phyloP scores from a whole-genome alignment of 2,113 vertebrate genomes.

The Hippoglossus stenolepis region DNA sequence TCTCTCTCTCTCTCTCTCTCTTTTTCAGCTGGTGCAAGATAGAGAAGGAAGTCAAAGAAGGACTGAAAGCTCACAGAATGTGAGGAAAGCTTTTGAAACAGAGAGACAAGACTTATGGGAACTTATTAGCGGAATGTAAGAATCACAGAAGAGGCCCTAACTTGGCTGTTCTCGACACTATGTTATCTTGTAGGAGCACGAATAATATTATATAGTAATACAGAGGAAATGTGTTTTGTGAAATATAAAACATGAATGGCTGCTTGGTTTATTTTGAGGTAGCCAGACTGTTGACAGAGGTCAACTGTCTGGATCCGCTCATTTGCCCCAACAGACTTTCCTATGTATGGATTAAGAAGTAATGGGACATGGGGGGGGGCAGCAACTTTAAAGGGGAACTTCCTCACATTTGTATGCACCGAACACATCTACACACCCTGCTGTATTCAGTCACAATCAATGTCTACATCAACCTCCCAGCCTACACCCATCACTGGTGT shows the following conservation, averaged over 20 bases:
- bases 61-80: slow-evolving; percentile 29
- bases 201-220: slow-evolving; percentile 12
- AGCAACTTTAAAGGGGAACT: background rate
- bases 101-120: slow-evolving; percentile 37
- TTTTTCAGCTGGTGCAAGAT: slow-evolving; percentile 27
- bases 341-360: background rate
- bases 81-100: slow-evolving; percentile 47
- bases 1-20: background rate
- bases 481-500: slow-evolving; percentile 19
- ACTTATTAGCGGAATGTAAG: slow-evolving; percentile 36
- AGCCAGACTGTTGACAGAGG: background rate
- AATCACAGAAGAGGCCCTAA: slow-evolving; percentile 5
- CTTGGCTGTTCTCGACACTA: slow-evolving; percentile 5
- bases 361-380: background rate
- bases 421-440: background rate
- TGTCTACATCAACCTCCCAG: background rate
- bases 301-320: background rate
- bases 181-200: background rate
- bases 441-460: slow-evolving; percentile 20
- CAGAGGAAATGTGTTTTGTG: background rate
- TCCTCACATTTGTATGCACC: slow-evolving; percentile 2
- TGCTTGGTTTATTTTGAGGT: background rate
- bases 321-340: background rate
- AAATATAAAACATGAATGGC: background rate
- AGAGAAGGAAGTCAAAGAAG: slow-evolving; percentile 44